Evolutionary conservation across 2,113 vertebrate genomes (phyloP).

Genomic region (Centrocercus urophasianus): DNA sequence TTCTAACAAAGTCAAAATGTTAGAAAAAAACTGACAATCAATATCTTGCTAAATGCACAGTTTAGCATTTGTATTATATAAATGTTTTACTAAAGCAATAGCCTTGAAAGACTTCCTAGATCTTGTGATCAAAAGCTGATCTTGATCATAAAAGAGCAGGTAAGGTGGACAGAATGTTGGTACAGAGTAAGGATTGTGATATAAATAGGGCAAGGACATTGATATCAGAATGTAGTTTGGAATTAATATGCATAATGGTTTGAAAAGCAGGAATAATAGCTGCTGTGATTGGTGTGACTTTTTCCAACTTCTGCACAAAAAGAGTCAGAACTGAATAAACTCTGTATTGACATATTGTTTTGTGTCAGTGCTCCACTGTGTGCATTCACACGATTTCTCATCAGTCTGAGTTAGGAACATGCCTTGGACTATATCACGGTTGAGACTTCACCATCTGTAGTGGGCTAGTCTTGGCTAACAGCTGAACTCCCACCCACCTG

Average conservation of each 20-base stretch:
- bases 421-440: neutral
- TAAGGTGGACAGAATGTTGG: neutral
- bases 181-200: fast-evolving
- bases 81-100: neutral
- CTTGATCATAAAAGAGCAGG: neutral
- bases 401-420: neutral
- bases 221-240: neutral
- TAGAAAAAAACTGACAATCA: neutral
- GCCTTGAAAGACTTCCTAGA: neutral
- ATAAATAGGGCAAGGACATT: neutral
- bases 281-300: neutral
- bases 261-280: neutral
- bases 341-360: neutral
- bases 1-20: neutral
- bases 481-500: neutral
- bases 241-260: neutral
- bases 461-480: neutral
- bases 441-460: neutral
- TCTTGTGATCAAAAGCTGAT: neutral
- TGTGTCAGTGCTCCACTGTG: neutral
- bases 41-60: neutral
- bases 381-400: neutral
- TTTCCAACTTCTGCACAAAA: neutral
- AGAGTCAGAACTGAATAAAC: neutral
- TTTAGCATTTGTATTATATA: neutral